Conservation (phyloP, 2,797 vertebrate species). For the Eutrigla gurnardus region DNA sequence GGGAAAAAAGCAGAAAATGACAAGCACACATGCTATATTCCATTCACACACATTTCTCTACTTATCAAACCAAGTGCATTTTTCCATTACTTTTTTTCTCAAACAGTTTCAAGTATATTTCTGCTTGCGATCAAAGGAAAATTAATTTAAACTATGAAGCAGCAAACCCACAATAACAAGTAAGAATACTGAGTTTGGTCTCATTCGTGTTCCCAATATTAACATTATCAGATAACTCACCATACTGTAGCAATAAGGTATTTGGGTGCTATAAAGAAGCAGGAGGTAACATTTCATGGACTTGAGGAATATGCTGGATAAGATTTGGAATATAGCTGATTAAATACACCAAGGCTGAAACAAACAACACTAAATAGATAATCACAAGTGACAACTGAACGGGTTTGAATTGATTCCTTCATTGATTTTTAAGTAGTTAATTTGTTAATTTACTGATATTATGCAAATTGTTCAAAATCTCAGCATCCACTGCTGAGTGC, state of each 20-base stretch:
- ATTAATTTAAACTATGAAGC: slow-evolving; percentile 80
- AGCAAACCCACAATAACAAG: slow-evolving; percentile 83
- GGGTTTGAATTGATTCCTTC: slow-evolving; percentile 68
- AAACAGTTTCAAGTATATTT: slow-evolving; percentile 83
- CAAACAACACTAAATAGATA: slow-evolving; percentile 83
- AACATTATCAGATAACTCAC: slow-evolving; percentile 80
- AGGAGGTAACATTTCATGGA: slow-evolving; percentile 86
- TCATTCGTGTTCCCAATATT: slow-evolving; percentile 80
- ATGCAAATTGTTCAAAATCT: slow-evolving; percentile 57
- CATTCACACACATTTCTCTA: slow-evolving; percentile 79
- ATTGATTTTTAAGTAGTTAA: slow-evolving; percentile 57
- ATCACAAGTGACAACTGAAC: slow-evolving; percentile 74
- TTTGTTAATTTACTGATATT: slow-evolving; percentile 52
- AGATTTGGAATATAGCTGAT: slow-evolving; percentile 87
- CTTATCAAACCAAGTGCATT: slow-evolving; percentile 83
- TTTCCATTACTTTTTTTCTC: slow-evolving; percentile 74
- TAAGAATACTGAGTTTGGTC: slow-evolving; percentile 87
- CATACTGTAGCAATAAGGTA: slow-evolving; percentile 84
- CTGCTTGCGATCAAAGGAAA: slow-evolving; percentile 74
- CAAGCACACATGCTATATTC: slow-evolving; percentile 85
- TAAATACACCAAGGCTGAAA: slow-evolving; percentile 85
- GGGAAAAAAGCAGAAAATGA: slow-evolving; percentile 79
- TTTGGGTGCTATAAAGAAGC: slow-evolving; percentile 84
- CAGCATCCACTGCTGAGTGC: slow-evolving; percentile 42
- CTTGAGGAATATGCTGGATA: slow-evolving; percentile 83